phyloP scores from a whole-genome alignment of 2,797 vertebrate genomes.

The Erpetoichthys calabaricus region DNA sequence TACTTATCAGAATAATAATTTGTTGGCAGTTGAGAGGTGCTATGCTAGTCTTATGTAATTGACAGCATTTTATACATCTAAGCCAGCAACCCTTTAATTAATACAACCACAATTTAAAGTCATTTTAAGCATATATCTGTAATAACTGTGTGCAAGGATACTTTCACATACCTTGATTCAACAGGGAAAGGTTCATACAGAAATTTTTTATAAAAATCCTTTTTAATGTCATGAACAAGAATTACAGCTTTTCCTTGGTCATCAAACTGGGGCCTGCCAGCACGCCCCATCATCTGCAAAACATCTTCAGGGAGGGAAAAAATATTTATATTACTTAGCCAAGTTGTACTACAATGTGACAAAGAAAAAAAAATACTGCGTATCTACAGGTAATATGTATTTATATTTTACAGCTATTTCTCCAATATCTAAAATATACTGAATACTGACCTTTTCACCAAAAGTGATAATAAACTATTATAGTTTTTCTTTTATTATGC shows the following conservation, averaged over 20 bases:
- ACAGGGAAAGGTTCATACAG: conserved; percentile 97
- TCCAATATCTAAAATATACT: too few species aligned
- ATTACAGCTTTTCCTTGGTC: conserved; percentile 97
- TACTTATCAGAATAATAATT: too few species aligned
- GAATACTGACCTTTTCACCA: too few species aligned
- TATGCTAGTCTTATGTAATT: too few species aligned
- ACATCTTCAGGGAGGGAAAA: conserved; percentile 61
- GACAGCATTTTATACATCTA: too few species aligned
- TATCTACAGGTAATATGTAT: too few species aligned
- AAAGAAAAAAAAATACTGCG: too few species aligned
- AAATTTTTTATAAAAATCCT: conserved; percentile 98
- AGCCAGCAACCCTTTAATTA: not conserved
- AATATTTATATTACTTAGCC: not conserved
- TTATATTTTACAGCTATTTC: too few species aligned
- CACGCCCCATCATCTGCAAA: conserved; percentile 97
- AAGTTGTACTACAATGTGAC: too few species aligned
- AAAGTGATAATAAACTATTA: too few species aligned
- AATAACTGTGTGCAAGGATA: not conserved
- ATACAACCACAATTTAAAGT: not conserved
- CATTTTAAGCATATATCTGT: not conserved
- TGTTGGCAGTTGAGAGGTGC: too few species aligned
- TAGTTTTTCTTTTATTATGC: too few species aligned
- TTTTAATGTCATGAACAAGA: conserved; percentile 95
- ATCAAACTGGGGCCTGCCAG: conserved; percentile 91
- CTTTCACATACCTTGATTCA: conserved; percentile 73